These are phyloP conservation scores for Willisornis vidua DNA, from an alignment of 2,113 vertebrate species.

Conservation along the genomic window DNA sequence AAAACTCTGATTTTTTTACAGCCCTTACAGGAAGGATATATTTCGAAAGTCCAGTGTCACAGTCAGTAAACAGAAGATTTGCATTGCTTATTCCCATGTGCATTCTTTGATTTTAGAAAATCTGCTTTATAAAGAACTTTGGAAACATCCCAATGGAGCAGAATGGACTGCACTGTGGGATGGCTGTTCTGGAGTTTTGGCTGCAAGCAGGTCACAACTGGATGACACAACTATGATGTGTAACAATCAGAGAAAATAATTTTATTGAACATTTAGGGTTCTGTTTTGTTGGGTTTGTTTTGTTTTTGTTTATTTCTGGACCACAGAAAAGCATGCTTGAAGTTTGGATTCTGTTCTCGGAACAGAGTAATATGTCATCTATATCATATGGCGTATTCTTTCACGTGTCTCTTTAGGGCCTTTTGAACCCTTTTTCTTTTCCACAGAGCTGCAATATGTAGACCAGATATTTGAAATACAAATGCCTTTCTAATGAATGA, in stretches of 20 bases:
- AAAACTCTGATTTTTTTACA: fast-evolving
- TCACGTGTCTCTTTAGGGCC: background rate
- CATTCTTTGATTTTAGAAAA: constrained; percentile 36
- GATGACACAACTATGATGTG: background rate
- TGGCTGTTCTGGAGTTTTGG: background rate
- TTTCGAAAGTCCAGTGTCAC: constrained; percentile 42
- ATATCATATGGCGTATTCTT: background rate
- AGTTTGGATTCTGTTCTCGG: background rate
- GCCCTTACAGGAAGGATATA: background rate
- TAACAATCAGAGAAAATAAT: background rate
- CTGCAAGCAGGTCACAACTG: background rate
- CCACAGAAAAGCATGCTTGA: background rate
- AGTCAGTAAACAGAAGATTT: constrained; percentile 45
- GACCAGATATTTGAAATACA: background rate
- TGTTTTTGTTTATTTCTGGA: background rate
- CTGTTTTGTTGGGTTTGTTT: background rate
- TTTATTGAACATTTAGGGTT: background rate
- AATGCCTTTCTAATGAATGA: background rate
- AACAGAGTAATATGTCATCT: background rate
- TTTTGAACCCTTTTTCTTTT: background rate
- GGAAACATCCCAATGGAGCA: background rate
- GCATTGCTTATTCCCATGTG: constrained; percentile 15
- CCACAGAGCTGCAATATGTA: background rate
- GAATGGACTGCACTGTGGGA: background rate
- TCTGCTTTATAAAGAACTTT: background rate